Percentiles rank a stretch among this genome's conserved stretches.
Evolutionary conservation across 2,113 vertebrate species (phyloP).

Genomic region (Corythaixoides concolor): DNA sequence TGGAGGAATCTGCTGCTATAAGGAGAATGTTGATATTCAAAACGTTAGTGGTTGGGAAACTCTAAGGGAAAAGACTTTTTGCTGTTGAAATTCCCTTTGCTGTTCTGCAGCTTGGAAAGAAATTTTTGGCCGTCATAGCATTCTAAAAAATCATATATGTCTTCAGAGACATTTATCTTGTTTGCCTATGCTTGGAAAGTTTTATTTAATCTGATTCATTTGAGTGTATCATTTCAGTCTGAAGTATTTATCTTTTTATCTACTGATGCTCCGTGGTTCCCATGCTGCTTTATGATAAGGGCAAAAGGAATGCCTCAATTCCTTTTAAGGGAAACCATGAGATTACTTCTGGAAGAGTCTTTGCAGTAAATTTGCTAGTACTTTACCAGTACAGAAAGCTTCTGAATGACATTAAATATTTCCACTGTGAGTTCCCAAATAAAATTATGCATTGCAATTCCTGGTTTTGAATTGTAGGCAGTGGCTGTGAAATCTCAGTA

Average conservation of each 20-base stretch:
- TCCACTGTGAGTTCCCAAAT: background rate
- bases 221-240: background rate
- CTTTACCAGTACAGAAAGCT: background rate
- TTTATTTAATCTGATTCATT: background rate
- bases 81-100: background rate
- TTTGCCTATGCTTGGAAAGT: background rate
- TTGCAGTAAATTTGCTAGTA: background rate
- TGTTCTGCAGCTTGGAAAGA: background rate
- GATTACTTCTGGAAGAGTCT: background rate
- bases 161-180: background rate
- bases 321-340: slow-evolving; percentile 37
- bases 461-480: background rate
- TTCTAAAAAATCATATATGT: background rate
- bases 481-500: background rate
- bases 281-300: background rate
- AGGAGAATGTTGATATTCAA: background rate
- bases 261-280: slow-evolving; percentile 9
- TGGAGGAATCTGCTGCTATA: background rate
- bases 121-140: background rate
- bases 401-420: background rate
- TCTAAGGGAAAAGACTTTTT: background rate
- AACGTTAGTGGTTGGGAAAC: background rate
- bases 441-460: background rate
- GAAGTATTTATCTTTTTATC: slow-evolving; percentile 12
- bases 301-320: slow-evolving; percentile 11